Base-by-base conservation (phyloP, 92 coral and sea anemone genomes). In the Hydrozoanthus gracilis region DNA sequence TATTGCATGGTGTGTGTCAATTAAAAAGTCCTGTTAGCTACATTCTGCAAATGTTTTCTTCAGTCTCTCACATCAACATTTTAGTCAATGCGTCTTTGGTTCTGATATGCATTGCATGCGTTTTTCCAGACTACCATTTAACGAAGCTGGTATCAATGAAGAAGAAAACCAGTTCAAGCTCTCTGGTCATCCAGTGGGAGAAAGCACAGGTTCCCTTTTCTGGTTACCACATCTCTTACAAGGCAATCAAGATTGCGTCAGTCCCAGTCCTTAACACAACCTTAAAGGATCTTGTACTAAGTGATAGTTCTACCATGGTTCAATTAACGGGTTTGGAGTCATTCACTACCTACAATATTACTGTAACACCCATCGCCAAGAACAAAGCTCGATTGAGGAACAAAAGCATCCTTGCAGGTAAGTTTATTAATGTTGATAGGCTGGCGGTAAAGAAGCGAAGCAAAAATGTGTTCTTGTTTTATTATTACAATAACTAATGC, bases 251-350 rank as follows among this genome's bases (percentile, higher is more conserved):
- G 18, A 6, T 50, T 0, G 78, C 60, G 60, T 45, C 78, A 7
- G 15, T 73, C 44, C 56, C 56, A 49, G 44, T 73, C 60, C n/a
- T 58, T 46, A 54, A 77, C 3, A 10, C 70, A 52, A 39, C 27
- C 2, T 51, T 55, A 5, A n/a, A 55, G 20, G 69, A 77, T 18
- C 45, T 39, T 4, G 69, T 39, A 20, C 39, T 77, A 35, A 77
- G 35, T 14, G 68, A 45, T 6, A 77, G 83, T 54, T 77, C 83
- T 44, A 77, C 70, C 83, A 58, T 4, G 51, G 15, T 78, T 47
- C 69, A 78, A 52, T 12, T 90, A 76, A 70, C 78, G 18, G 91
- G 86, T 18, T 86, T 90, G 51, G 88, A 87, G 66, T 65, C 93
- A n/a, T 90, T 15, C 66, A 90, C 88, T 5, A 75, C 82, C 49